A percentile compares a stretch with the other conserved stretches of the same genome.
Conservation (phyloP, 2,113 vertebrate genomes). For the Eleginops maclovinus region DNA sequence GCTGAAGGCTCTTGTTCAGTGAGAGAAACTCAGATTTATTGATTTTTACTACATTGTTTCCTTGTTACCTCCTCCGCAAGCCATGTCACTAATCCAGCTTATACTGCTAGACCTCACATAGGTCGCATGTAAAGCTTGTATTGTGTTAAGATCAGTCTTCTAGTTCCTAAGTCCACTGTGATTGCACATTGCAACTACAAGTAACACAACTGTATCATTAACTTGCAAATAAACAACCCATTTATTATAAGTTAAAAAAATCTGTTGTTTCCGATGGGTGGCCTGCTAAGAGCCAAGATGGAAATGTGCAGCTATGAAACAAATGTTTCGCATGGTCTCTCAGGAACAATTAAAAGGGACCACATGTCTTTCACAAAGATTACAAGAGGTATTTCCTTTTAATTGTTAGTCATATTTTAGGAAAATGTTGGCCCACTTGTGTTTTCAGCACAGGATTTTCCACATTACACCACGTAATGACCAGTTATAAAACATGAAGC, state of each 20-base stretch:
- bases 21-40: background rate
- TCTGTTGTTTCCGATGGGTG: slow-evolving; percentile 45
- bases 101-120: background rate
- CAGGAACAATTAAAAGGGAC: background rate
- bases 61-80: accelerated
- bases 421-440: background rate
- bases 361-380: background rate
- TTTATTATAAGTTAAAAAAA: too few relatives aligned
- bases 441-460: background rate
- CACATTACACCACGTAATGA: background rate
- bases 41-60: background rate
- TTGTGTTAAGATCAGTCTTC: slow-evolving; percentile 31
- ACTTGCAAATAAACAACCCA: too few relatives aligned
- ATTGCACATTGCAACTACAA: slow-evolving; percentile 6
- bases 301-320: slow-evolving; percentile 1
- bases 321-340: background rate
- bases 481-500: background rate
- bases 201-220: too few relatives aligned
- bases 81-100: background rate
- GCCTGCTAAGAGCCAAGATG: background rate
- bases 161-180: slow-evolving; percentile 47
- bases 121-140: slow-evolving; percentile 11
- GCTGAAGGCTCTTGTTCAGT: background rate
- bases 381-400: background rate
- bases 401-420: background rate